phyloP scores from a whole-genome alignment of 2,797 vertebrate genomes.

The Furcifer pardalis region DNA sequence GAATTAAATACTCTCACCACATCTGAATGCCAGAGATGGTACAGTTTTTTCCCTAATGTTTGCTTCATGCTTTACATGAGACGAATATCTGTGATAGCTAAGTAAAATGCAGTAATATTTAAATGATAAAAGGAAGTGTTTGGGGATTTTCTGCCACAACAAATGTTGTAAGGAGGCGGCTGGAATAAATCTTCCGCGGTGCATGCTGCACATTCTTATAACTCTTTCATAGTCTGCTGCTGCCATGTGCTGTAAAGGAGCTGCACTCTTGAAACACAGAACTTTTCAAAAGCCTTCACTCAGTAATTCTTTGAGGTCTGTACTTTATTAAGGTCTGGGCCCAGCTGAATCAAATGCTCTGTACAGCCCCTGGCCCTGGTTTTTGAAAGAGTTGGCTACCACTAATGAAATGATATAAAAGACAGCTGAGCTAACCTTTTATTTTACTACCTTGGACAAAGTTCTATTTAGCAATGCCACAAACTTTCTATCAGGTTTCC shows the following conservation, averaged over 20 bases:
- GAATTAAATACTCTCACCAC: background rate
- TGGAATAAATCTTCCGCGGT: background rate
- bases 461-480: constrained; percentile 65
- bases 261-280: constrained; percentile 55
- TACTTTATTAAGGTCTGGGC: constrained; percentile 62
- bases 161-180: background rate
- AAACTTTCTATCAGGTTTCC: constrained; percentile 74
- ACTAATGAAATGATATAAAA: constrained; percentile 64
- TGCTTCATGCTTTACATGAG: background rate
- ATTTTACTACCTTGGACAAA: constrained; percentile 73
- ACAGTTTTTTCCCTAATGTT: no score
- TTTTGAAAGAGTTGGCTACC: constrained; percentile 68
- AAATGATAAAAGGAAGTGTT: background rate
- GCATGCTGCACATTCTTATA: constrained; percentile 11
- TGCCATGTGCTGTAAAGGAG: constrained; percentile 36
- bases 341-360: constrained; percentile 63
- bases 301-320: constrained; percentile 58
- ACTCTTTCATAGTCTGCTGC: background rate
- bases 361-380: constrained; percentile 51
- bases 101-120: background rate
- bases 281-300: constrained; percentile 63
- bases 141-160: background rate
- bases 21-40: background rate
- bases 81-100: background rate
- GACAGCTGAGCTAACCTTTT: constrained; percentile 68